phyloP scores from a whole-genome alignment of 92 coral and sea anemone genomes.

The Parazoanthus swiftii region DNA sequence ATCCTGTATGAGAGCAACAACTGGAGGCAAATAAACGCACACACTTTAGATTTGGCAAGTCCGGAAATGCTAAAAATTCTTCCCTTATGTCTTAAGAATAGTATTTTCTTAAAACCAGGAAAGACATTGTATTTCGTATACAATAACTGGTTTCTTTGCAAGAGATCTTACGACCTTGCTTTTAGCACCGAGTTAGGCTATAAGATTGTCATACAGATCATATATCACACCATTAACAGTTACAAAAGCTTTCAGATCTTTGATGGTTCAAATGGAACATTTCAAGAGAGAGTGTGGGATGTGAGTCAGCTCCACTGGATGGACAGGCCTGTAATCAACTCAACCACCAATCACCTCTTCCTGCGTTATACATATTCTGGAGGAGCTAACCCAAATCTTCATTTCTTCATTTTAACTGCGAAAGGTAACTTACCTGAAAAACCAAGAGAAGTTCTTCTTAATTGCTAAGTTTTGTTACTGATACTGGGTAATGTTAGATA shows the following conservation, averaged over 20 bases:
- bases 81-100: constrained; percentile 47
- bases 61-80: constrained; percentile 30
- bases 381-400: background rate
- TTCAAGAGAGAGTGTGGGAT: constrained; percentile 26
- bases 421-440: constrained; percentile 44
- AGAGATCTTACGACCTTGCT: constrained; percentile 37
- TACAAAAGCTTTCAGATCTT: constrained; percentile 26
- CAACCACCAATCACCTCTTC: constrained; percentile 18
- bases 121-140: constrained; percentile 22
- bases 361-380: constrained; percentile 29
- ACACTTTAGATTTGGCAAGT: constrained; percentile 47
- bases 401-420: constrained; percentile 49
- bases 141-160: background rate
- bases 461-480: no score
- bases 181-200: constrained; percentile 50
- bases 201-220: constrained; percentile 47
- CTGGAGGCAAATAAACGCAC: constrained; percentile 31
- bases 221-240: constrained; percentile 22
- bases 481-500: no score
- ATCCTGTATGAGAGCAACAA: constrained; percentile 7
- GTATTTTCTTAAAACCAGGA: constrained; percentile 36
- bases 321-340: constrained; percentile 47
- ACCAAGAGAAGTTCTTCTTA: no score
- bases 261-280: constrained; percentile 44
- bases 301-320: constrained; percentile 23